Base-by-base conservation (phyloP, 2,888 invertebrate species). In the Agrochola macilenta region DNA sequence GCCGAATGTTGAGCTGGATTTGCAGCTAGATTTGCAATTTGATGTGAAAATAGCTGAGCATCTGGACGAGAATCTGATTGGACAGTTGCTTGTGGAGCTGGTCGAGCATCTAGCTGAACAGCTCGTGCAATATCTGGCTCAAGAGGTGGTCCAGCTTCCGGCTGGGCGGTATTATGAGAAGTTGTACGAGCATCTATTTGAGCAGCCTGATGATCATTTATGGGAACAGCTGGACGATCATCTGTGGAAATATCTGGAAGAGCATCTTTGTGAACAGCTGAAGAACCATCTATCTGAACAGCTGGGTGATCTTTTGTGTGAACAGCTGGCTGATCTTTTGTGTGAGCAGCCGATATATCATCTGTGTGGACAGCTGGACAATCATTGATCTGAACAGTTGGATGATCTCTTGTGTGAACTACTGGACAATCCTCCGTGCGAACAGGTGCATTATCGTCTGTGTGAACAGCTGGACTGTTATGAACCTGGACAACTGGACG, bases 1-100 rank as follows among this genome's bases (percentile, higher is more conserved):
- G 14, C n/a, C 12, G 79, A 57, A 57, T 76, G 39, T 63, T 71
- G 54, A 54, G 46, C 17, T 63, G 68, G 5, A 57, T 68, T 69
- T 11, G 69, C 54, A 57, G 69, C 54, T n/a, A 70, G 23, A 57
- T 43, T 61, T 39, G 30, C 43, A 46, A 61, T 26, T 49, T 78
- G 30, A 78, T 81, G 49, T 12, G 58, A 64, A 30, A 60, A 60
- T 23, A 54, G 60, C 43, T 39, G 72, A 52, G 3, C 35, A 4
- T 39, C 69, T 69, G 69, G 7, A n/a, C 35, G 69, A 39, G 35
- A 57, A 20, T 26, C 52, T 39, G 74, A 58, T 14, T 35, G 68
- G 35, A 14, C 23, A 12, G 35, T n/a, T 43, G 35, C 1, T 8
- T 68, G 20, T n/a, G 35, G n/a, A 30, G 23, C 60, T 26, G 30